Percentiles rank a stretch among this genome's conserved stretches.
Evolutionary conservation across 2,797 vertebrate genomes (phyloP).

Genomic region (Bucorvus abyssinicus): DNA sequence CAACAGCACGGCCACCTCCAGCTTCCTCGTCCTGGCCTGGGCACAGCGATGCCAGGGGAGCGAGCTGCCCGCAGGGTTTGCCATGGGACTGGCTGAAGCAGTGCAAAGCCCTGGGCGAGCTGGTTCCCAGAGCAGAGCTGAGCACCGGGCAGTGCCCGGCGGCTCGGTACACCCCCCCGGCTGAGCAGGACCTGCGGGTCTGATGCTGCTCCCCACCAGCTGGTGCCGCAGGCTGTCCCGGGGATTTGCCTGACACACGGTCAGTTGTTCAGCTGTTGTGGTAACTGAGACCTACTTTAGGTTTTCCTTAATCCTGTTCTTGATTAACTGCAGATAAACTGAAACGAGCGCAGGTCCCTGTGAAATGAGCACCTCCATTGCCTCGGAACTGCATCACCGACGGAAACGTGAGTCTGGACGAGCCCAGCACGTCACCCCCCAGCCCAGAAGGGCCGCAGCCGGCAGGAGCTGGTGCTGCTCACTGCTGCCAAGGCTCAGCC

Average conservation of each 20-base stretch:
- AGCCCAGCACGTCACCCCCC: neutral
- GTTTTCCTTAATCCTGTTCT: neutral
- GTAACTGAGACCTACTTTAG: neutral
- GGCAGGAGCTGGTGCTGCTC: neutral
- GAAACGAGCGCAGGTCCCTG: neutral
- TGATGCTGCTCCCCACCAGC: neutral
- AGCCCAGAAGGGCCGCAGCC: neutral
- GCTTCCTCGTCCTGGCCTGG: neutral
- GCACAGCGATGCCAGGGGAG: fast-evolving
- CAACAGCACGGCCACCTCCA: neutral
- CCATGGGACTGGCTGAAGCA: neutral
- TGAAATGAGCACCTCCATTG: neutral
- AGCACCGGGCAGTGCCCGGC: fast-evolving
- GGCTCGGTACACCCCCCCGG: neutral
- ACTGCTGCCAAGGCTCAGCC: neutral
- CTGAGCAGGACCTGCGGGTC: neutral
- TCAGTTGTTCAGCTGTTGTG: neutral
- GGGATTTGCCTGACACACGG: neutral
- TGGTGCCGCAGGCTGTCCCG: neutral
- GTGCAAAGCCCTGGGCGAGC: neutral
- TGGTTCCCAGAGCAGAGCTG: neutral
- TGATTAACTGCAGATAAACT: neutral
- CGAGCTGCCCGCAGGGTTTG: neutral
- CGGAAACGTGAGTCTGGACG: neutral
- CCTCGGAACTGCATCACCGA: neutral